A percentile compares a stretch with the other conserved stretches of the same genome.
Conservation (phyloP, 1,140 invertebrate genomes). For the Cyclargus thomasi region DNA sequence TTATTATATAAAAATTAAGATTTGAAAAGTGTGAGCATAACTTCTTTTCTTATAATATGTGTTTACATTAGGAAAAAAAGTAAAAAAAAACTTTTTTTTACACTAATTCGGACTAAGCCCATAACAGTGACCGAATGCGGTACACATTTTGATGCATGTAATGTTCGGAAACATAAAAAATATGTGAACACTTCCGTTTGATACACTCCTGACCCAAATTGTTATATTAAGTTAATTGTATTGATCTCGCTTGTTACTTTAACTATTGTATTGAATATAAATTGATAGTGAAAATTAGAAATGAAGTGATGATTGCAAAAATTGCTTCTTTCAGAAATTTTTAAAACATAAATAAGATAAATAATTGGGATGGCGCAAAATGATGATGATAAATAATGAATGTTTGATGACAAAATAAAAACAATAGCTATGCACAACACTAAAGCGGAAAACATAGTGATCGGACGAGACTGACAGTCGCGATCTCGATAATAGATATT, state of each 20-base stretch:
- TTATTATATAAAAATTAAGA: no score
- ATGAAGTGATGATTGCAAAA: background rate
- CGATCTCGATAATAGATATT: no score
- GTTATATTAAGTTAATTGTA: background rate
- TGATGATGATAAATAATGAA: background rate
- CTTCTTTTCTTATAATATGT: no score
- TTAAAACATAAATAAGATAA: background rate
- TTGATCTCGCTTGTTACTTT: background rate
- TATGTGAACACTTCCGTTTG: background rate
- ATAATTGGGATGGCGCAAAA: background rate
- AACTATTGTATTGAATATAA: background rate
- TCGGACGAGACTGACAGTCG: no score
- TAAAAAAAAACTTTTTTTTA: no score
- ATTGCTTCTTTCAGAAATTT: background rate
- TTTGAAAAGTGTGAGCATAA: no score
- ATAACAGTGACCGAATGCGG: background rate
- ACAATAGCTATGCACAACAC: background rate
- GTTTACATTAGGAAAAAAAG: no score
- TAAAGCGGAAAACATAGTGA: no score
- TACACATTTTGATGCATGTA: background rate
- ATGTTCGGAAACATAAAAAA: background rate
- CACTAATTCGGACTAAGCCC: background rate
- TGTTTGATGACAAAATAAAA: background rate
- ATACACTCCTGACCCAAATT: slow-evolving; percentile 6
- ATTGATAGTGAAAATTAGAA: background rate